Percentiles rank a stretch among this genome's conserved stretches.
Evolutionary conservation across 2,888 invertebrate species (phyloP).

Genomic region (Melitaea athalia): DNA sequence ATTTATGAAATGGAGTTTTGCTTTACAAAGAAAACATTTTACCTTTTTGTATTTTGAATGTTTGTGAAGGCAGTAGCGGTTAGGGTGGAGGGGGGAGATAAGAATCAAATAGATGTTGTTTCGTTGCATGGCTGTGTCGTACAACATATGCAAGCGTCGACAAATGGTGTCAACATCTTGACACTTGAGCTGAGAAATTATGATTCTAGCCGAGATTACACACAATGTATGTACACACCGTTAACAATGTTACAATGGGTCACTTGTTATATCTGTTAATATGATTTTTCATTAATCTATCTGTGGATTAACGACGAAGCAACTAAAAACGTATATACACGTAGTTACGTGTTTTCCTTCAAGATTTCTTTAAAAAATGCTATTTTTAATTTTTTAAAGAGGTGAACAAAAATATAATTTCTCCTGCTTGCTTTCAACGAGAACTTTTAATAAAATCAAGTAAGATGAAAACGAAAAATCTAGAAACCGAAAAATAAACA

Average conservation of each 20-base stretch:
- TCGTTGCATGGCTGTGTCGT: slow-evolving; percentile 73
- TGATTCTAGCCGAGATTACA: slow-evolving; percentile 45
- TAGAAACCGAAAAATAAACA: slow-evolving; percentile 33
- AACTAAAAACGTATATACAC: neutral
- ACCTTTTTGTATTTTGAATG: slow-evolving; percentile 75
- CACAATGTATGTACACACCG: slow-evolving; percentile 40
- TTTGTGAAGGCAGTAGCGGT: slow-evolving; percentile 51
- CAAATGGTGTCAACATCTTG: slow-evolving; percentile 67
- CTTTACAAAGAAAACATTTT: slow-evolving; percentile 67
- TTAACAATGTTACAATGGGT: slow-evolving; percentile 37
- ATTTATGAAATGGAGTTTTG: slow-evolving; percentile 66
- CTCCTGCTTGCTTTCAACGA: neutral
- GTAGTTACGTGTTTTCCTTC: neutral
- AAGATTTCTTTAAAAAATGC: neutral
- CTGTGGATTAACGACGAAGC: neutral
- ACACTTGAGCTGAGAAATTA: slow-evolving; percentile 62
- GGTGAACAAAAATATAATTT: neutral
- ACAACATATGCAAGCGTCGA: slow-evolving; percentile 73
- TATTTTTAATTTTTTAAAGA: neutral
- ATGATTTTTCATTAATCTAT: slow-evolving; percentile 4
- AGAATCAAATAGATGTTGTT: slow-evolving; percentile 82
- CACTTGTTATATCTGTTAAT: slow-evolving; percentile 31
- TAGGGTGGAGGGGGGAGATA: slow-evolving; percentile 63
- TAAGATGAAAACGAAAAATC: slow-evolving; percentile 24
- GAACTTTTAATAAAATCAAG: slow-evolving; percentile 27